These are phyloP conservation scores for Pristionchus entomophagus DNA, from an alignment of 2,888 invertebrate genomes.

Conservation along the genomic window DNA sequence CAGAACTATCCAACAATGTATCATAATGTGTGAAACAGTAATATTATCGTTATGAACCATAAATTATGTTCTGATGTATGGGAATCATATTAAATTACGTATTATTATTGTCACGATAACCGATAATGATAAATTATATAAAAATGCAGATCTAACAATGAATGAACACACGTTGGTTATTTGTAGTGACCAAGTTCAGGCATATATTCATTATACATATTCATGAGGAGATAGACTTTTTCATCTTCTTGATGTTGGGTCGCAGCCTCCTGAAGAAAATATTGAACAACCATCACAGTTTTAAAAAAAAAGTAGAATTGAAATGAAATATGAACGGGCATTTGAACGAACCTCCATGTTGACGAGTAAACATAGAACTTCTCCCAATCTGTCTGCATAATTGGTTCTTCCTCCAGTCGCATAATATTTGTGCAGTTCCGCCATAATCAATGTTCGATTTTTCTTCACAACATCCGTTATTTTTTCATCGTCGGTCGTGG, in stretches of 20 bases:
- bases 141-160: too few relatives aligned
- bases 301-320: too few relatives aligned
- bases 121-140: too few relatives aligned
- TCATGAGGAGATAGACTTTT: not conserved
- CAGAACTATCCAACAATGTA: too few relatives aligned
- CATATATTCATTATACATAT: conserved; percentile 8
- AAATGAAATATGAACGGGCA: not conserved
- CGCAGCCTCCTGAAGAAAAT: not conserved
- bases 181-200: too few relatives aligned
- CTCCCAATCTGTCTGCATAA: not conserved
- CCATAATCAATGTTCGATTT: not conserved
- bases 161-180: too few relatives aligned
- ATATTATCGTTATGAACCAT: too few relatives aligned
- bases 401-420: not conserved
- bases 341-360: not conserved
- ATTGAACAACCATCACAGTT: too few relatives aligned
- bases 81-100: too few relatives aligned
- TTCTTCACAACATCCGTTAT: not conserved
- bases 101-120: too few relatives aligned
- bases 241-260: not conserved
- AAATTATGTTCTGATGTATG: too few relatives aligned
- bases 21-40: too few relatives aligned
- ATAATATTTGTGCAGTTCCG: not conserved
- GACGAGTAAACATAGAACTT: not conserved
- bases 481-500: not conserved